Evolutionary conservation across 1,140 invertebrate genomes (phyloP), one percentile per base, ranked within the genome.

Genomic region (Calycopis cecrops): DNA sequence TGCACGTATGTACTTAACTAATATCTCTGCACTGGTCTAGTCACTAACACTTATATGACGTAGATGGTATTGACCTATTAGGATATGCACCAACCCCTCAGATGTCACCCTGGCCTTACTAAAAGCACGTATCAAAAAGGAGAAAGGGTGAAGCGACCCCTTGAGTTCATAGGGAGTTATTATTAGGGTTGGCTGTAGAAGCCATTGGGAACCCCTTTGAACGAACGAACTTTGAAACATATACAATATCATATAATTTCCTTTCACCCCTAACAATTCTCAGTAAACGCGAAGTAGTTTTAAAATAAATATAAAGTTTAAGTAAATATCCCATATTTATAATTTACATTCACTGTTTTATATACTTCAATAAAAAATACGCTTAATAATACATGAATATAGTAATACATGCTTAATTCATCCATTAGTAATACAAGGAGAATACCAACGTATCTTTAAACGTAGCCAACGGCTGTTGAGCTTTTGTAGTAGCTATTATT

Each of bases 151-250:
- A 9, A 44, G 8, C 9, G 7, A 44, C 40, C 59, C 59, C 57
- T 50, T 48, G 55, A 50, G 17, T 35, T 28, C 47, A 51, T 49
- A 35, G 47, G 47, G 49, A 49, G 34, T 55, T 49, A 68, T 62
- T 58, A 60, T 52, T 55, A 62, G 57, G 60, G 55, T 60, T 55
- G 52, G 35, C 35, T 49, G 40, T 35, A 37, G 66, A 65, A 65
- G 63, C 63, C 66, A 52, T 61, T 61, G 55, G 52, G 47, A 55
- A 51, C 38, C 40, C 40, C 14, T 16, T 44, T 9, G 7, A 9
- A 11, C 12, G 1, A 44, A 16, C 40, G 40, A 44, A 17, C 12
- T 12, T 12, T 14, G 17, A 12, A 44, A 44, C 40, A 16, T 44
- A 44, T 3, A 44, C 14, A 40, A n/a, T 40, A 28, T n/a, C n/a